These are phyloP conservation scores for Diarsia mendica DNA, from an alignment of 2,888 invertebrate genomes.

Conservation along the genomic window DNA sequence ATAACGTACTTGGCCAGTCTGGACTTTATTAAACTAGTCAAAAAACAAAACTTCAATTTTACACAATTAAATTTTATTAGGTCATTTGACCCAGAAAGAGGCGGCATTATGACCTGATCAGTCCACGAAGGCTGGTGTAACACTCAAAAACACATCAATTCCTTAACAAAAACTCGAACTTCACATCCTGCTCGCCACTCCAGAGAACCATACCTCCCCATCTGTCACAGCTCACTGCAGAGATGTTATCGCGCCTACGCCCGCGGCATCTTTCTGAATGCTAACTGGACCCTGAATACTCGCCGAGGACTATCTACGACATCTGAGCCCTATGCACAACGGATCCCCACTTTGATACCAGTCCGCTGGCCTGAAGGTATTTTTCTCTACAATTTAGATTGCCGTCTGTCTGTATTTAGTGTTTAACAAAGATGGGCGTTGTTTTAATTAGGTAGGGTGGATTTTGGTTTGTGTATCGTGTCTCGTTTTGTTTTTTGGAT, in stretches of 20 bases:
- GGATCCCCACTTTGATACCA: constrained; percentile 82
- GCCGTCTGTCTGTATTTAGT: constrained; percentile 78
- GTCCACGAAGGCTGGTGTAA: background rate
- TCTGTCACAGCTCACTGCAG: constrained; percentile 75
- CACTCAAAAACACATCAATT: background rate
- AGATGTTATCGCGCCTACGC: constrained; percentile 87
- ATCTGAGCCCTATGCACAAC: constrained; percentile 76
- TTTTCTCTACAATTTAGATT: constrained; percentile 87
- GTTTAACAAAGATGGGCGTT: constrained; percentile 64
- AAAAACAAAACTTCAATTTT: background rate
- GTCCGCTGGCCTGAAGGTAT: constrained; percentile 81
- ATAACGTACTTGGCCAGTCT: background rate
- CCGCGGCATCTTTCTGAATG: constrained; percentile 89
- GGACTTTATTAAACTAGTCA: background rate
- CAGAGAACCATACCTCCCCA: constrained; percentile 46
- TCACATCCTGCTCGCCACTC: constrained; percentile 15
- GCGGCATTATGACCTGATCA: background rate
- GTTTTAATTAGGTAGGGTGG: constrained; percentile 45
- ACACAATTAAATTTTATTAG: background rate
- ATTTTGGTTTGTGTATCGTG: background rate
- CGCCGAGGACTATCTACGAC: constrained; percentile 80
- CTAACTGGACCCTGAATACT: constrained; percentile 86
- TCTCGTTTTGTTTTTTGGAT: background rate
- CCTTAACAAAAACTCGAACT: background rate
- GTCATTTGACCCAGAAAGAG: background rate